A percentile compares a stretch with the other conserved stretches of the same genome.
Conservation (phyloP, 2,888 invertebrate species). For the Nomada ferruginata region DNA sequence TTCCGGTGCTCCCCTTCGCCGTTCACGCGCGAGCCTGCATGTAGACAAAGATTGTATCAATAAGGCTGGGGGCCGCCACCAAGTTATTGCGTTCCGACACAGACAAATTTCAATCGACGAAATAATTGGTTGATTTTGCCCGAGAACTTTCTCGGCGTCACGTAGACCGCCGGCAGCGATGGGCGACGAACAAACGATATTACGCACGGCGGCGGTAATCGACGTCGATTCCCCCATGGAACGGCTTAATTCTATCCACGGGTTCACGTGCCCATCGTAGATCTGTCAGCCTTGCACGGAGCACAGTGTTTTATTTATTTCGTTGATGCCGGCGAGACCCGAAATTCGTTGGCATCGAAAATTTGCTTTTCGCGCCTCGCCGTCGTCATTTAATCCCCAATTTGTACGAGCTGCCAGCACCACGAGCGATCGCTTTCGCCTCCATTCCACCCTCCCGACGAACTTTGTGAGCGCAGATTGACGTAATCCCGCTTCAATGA, state of each 20-base stretch:
- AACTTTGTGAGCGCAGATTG: constrained; percentile 73
- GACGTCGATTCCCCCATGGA: not conserved
- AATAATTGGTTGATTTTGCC: constrained; percentile 57
- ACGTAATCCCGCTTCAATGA: constrained; percentile 74
- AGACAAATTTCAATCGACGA: constrained; percentile 74
- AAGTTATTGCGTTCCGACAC: constrained; percentile 74
- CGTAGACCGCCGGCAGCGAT: not conserved
- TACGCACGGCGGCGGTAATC: not conserved
- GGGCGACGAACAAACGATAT: not conserved
- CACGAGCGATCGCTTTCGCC: constrained; percentile 71
- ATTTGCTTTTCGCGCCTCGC: constrained; percentile 66
- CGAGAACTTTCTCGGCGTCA: too few species aligned
- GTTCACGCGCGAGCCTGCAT: not conserved
- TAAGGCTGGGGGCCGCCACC: not conserved
- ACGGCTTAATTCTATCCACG: constrained; percentile 5
- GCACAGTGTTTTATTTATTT: not conserved
- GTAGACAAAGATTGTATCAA: constrained; percentile 7
- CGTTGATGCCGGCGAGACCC: constrained; percentile 18
- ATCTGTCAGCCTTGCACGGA: not conserved
- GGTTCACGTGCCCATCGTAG: not conserved
- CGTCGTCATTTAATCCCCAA: constrained; percentile 72
- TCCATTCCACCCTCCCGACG: constrained; percentile 59
- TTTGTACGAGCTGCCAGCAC: constrained; percentile 71
- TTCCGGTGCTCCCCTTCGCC: not conserved
- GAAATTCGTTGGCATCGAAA: constrained; percentile 56